Base-by-base conservation (phyloP, 30 jellyfish, hydroid and myxozoan genomes). In the Hydractinia echinata region DNA sequence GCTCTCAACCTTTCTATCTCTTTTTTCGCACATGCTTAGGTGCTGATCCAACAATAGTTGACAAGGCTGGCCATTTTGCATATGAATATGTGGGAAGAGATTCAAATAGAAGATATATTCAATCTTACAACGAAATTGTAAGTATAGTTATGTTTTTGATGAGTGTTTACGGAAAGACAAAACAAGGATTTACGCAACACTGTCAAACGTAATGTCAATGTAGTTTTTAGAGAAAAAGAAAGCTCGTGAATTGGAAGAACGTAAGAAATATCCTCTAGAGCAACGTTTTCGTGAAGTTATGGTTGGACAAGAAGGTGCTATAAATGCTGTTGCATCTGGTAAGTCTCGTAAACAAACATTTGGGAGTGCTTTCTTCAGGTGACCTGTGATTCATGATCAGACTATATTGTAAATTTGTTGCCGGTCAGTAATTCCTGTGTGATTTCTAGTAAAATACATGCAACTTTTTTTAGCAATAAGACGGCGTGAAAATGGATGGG, bases 241-340 rank as follows among this genome's bases (percentile, higher is more conserved):
- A 56, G 69, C 67, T 66, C 13, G 67, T 60, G 96, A 93, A 70
- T 81, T 90, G 0, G 96, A 93, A 77, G 99, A 93, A 72, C 79
- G 99, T 64, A 82, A 83, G 83, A 79, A 69, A 18, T 93, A 51
- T 83, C 99, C 97, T 16, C 67, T 93, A 72, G 99, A 93, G 73
- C 86, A 88, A 55, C 71, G 99, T 55, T 84, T 93, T 18, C 54
- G 83, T 55, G 95, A 93, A 61, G 96, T 81, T 4, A 93, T 93
- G 13, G 96, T 93, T 58, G 99, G 99, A 8, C 99, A 93, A 82
- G 96, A 93, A 76, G 96, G 95, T n/a, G 99, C 99, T 4, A 58
- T 93, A 15, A 81, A 88, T 39, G 95, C 99, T 44, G 99, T 93
- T 21, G 96, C 99, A 4, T 79, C 96, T 50, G 96, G 99, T 93